Conservation (phyloP, 2,888 invertebrate species). For the Athalia cordata region DNA sequence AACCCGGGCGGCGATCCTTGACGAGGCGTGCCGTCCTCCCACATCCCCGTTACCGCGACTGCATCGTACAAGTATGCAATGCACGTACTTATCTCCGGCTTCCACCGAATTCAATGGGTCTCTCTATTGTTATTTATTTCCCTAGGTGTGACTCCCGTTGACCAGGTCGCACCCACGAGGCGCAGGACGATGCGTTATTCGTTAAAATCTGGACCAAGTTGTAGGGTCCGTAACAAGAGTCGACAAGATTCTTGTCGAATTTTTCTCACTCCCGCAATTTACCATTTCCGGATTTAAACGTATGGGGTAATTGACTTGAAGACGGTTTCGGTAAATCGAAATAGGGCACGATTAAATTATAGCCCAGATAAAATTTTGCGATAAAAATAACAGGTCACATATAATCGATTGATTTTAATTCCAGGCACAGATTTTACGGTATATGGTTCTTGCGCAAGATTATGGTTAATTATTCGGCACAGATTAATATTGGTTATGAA, state of each 20-base stretch:
- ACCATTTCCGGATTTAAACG: not conserved
- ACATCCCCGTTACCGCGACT: slow-evolving; percentile 7
- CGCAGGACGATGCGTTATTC: slow-evolving; percentile 54
- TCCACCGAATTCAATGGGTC: slow-evolving; percentile 59
- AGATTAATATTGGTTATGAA: no score
- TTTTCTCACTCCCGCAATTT: not conserved
- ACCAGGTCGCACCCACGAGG: slow-evolving; percentile 54
- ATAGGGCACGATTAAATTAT: not conserved
- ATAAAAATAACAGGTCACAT: not conserved
- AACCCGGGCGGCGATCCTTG: slow-evolving; percentile 27
- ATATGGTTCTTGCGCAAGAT: no score
- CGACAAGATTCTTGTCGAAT: slow-evolving; percentile 50
- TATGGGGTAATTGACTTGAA: not conserved
- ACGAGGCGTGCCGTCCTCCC: slow-evolving; percentile 25
- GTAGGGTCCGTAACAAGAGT: slow-evolving; percentile 52
- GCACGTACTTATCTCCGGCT: not conserved
- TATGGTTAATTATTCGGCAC: no score
- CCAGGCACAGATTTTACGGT: no score
- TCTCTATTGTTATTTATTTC: slow-evolving; percentile 60
- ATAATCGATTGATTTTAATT: not conserved
- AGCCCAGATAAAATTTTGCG: not conserved
- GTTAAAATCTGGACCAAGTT: slow-evolving; percentile 57
- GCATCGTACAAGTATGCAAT: no score
- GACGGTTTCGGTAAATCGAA: not conserved
- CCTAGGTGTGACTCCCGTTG: slow-evolving; percentile 58